Percentiles rank a stretch among this genome's conserved stretches.
phyloP scores from a whole-genome alignment of 2,888 invertebrate genomes.

The Antheraea yamamai region DNA sequence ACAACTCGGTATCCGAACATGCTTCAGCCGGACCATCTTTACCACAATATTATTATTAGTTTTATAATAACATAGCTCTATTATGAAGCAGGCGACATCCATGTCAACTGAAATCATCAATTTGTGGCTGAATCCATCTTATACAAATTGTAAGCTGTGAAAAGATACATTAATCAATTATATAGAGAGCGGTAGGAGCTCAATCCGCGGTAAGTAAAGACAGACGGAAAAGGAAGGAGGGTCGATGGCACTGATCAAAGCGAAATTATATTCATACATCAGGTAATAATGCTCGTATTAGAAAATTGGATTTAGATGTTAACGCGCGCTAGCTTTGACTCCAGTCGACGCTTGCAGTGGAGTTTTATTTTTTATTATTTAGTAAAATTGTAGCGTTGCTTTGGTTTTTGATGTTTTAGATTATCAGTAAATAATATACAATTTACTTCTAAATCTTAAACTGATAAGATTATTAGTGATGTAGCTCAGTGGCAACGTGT shows the following conservation, averaged over 20 bases:
- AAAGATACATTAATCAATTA: background rate
- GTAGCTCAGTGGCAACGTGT: too few relatives aligned
- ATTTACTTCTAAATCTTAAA: too few relatives aligned
- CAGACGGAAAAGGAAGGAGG: background rate
- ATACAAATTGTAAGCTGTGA: background rate
- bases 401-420: too few relatives aligned
- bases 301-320: conserved; percentile 24
- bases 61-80: too few relatives aligned
- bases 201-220: background rate
- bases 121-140: background rate
- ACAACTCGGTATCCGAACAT: too few relatives aligned
- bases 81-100: too few relatives aligned
- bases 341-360: conserved; percentile 7
- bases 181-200: background rate
- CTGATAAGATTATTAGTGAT: too few relatives aligned
- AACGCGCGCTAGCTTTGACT: background rate
- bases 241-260: conserved; percentile 19
- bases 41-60: too few relatives aligned
- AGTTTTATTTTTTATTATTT: background rate
- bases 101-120: background rate
- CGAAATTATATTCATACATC: conserved; percentile 15
- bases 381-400: too few relatives aligned
- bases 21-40: too few relatives aligned
- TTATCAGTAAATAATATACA: too few relatives aligned
- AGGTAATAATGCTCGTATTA: conserved; percentile 22